phyloP scores from a whole-genome alignment of 2,113 vertebrate genomes.

The Cinclus mexicanus region DNA sequence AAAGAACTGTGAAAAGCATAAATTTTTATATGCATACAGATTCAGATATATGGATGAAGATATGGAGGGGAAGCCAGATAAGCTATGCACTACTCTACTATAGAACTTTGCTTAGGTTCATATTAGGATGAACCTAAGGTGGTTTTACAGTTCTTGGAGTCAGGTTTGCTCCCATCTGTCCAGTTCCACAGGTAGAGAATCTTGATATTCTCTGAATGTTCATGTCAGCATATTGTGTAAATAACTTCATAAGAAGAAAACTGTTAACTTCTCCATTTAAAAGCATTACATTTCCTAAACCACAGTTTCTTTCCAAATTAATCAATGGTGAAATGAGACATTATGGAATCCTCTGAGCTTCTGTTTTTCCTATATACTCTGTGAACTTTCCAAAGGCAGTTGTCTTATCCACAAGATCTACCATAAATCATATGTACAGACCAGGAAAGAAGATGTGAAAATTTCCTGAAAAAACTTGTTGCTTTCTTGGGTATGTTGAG shows the following conservation, averaged over 20 bases:
- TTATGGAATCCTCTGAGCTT: neutral
- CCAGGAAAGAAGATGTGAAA: neutral
- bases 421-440: neutral
- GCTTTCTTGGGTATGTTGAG: neutral
- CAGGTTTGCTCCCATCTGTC: neutral
- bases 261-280: neutral
- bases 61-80: neutral
- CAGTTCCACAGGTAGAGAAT: neutral
- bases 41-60: neutral
- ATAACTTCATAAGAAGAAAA: neutral
- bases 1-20: neutral
- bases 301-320: neutral
- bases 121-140: neutral
- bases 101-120: neutral
- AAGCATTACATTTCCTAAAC: neutral
- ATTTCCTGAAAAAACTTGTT: neutral
- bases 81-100: fast-evolving
- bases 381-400: neutral
- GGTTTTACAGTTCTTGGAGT: neutral
- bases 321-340: neutral
- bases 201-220: neutral
- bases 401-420: neutral
- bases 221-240: neutral
- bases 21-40: neutral
- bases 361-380: neutral